Percentiles rank a stretch among this genome's conserved stretches.
Conservation (phyloP, 2,797 vertebrate genomes). For the Thalassophryne amazonica region DNA sequence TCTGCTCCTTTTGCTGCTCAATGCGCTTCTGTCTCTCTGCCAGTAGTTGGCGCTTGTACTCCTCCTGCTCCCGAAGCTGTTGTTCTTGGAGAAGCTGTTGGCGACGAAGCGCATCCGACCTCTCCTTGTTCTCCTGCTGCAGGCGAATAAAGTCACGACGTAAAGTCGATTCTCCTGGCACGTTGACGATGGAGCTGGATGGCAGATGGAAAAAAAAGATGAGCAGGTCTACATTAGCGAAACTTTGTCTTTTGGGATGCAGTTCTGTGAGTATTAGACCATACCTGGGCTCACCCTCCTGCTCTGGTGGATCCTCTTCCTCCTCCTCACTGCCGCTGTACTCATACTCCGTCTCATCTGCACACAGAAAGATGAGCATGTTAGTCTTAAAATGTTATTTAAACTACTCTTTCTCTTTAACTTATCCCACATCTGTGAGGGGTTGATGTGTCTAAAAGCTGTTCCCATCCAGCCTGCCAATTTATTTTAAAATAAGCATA, state of each 20-base stretch:
- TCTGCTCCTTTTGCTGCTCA: conserved; percentile 91
- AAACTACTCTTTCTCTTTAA: no score
- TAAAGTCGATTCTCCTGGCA: conserved; percentile 88
- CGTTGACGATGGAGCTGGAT: conserved; percentile 88
- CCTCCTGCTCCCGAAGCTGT: conserved; percentile 87
- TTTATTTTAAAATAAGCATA: no score
- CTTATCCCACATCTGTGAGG: no score
- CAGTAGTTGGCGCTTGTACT: conserved; percentile 87
- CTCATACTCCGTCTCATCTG: conserved; percentile 91
- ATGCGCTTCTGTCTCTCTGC: conserved; percentile 90
- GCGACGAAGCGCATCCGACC: conserved; percentile 84
- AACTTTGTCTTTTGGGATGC: not conserved
- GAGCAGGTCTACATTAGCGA: not conserved
- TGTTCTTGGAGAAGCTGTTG: conserved; percentile 86
- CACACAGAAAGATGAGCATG: not conserved
- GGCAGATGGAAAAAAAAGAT: not conserved
- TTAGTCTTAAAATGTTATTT: no score
- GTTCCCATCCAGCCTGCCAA: no score
- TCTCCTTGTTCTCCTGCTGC: conserved; percentile 92
- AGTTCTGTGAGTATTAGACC: not conserved
- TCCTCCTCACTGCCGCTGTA: conserved; percentile 92
- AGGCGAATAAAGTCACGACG: conserved; percentile 90
- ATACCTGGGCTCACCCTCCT: conserved; percentile 89
- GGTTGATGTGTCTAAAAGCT: no score
- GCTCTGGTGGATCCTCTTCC: conserved; percentile 84